Percentiles rank a stretch among this genome's conserved stretches.
These are phyloP conservation scores for Pristionchus maxplancki DNA, from an alignment of 2,888 invertebrate genomes.

Conservation along the genomic window DNA sequence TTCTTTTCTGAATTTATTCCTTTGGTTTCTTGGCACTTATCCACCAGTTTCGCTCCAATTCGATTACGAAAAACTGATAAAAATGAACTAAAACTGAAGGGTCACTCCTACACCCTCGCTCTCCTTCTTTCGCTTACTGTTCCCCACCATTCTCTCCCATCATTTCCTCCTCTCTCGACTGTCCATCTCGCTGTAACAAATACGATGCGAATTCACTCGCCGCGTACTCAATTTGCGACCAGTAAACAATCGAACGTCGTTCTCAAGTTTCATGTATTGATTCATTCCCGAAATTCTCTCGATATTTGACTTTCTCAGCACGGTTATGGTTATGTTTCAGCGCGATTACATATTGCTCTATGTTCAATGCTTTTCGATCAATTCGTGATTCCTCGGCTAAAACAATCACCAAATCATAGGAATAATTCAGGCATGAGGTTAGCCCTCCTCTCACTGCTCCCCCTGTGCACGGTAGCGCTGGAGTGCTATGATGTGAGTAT, in stretches of 20 bases:
- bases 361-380: background rate
- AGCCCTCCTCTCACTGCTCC: constrained; percentile 1
- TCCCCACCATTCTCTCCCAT: background rate
- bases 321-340: background rate
- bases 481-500: constrained; percentile 44
- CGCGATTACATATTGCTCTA: background rate
- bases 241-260: background rate
- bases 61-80: background rate
- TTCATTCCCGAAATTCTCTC: background rate
- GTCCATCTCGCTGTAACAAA: constrained; percentile 13
- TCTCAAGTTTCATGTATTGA: background rate
- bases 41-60: background rate
- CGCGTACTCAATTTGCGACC: background rate
- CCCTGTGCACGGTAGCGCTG: background rate
- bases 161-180: background rate
- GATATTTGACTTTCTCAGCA: background rate
- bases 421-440: constrained; percentile 18
- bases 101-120: background rate
- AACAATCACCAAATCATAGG: too few species aligned
- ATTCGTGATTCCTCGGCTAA: background rate
- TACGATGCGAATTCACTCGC: background rate
- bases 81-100: background rate
- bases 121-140: background rate
- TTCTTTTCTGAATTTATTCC: background rate
- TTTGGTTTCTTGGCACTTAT: background rate